Base-by-base conservation (phyloP, 2,888 invertebrate genomes). In the Tinea trinotella region DNA sequence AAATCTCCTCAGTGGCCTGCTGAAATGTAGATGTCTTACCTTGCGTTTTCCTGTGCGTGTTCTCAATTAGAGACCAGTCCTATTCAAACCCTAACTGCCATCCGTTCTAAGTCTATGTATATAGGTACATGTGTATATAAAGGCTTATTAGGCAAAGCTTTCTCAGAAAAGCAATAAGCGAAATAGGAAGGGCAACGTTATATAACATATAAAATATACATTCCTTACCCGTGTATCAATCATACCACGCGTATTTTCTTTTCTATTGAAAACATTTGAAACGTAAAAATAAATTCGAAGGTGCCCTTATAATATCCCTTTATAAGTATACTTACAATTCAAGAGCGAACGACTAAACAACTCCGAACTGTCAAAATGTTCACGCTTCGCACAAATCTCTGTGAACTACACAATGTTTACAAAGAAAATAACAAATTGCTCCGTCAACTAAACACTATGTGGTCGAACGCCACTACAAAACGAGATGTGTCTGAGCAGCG, bases 351-450 rank as follows among this genome's bases (percentile, higher is more conserved):
- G 20, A 40, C 53, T 40, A 71, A 78, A 80, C 76, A 78, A 80
- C 78, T 79, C 75, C 72, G 71, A 72, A 71, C 75, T 78, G 79
- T 81, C 80, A 80, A 82, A 82, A 80, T 74, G 74, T 79, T 79
- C 75, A 75, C 78, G 76, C 75, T 72, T 70, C 69, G 74, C 74
- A 67, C 66, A 70, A 75, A 74, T 79, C 77, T 79, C 40, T 13
- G 53, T 12, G 24, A 22, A 24, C 18, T 34, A 19, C n/a, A 20
- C 79, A 79, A 68, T 74, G 71, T 68, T 74, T 72, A 78, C 80
- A 78, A 80, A 79, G 81, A 81, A 77, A 75, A 67, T 70, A 79
- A 79, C 79, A 79, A 79, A 81, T 80, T 74, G 79, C 72, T 66
- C 71, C 72, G 76, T 75, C 79, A 76, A 72, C 72, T 67, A 62